Evolutionary conservation across 2,113 vertebrate genomes (phyloP).

Genomic region (Engystomops pustulosus): DNA sequence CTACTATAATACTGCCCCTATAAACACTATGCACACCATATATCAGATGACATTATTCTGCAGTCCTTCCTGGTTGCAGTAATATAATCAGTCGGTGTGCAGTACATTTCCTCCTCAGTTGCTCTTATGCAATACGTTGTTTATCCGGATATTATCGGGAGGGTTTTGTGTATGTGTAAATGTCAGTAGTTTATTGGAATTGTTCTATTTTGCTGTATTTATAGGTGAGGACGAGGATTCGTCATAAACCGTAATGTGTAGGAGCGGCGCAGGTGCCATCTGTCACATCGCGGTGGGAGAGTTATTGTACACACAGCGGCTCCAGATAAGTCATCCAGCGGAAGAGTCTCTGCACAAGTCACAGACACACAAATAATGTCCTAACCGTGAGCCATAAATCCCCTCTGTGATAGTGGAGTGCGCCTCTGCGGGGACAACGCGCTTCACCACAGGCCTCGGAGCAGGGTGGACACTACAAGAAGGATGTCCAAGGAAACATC

Average conservation of each 20-base stretch:
- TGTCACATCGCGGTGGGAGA: constrained; percentile 5
- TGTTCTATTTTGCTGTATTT: constrained; percentile 24
- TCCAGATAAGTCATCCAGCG: constrained; percentile 12
- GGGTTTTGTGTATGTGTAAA: neutral
- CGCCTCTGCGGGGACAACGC: neutral
- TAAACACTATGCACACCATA: too few species aligned
- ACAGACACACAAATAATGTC: constrained; percentile 7
- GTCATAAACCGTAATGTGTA: neutral
- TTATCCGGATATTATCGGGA: constrained; percentile 20
- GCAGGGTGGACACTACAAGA: too few species aligned
- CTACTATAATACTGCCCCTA: too few species aligned
- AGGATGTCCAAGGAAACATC: too few species aligned
- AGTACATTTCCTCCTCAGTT: neutral
- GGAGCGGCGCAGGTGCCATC: constrained; percentile 29
- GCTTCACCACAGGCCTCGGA: neutral
- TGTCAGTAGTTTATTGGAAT: constrained; percentile 10
- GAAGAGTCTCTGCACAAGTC: neutral
- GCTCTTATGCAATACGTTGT: neutral
- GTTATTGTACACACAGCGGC: neutral
- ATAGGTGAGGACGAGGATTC: neutral
- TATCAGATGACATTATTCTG: too few species aligned
- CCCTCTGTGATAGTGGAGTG: neutral
- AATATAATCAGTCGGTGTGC: too few species aligned
- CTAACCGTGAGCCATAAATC: neutral
- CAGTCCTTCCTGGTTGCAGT: too few species aligned